Evolutionary conservation across 2,113 vertebrate species (phyloP).

Genomic region (Prionailurus bengalensis): DNA sequence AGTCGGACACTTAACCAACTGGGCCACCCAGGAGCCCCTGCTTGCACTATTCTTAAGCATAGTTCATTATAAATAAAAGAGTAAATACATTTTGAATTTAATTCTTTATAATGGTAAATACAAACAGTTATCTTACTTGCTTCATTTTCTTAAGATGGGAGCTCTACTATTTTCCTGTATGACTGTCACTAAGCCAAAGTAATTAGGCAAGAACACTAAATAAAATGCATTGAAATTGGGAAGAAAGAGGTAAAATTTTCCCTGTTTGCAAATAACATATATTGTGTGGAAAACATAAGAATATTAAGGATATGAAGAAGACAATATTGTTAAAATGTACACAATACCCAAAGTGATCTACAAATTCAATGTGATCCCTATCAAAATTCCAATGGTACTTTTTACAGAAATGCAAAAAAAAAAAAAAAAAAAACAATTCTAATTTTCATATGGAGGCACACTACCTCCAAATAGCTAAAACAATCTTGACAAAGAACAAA

Average conservation of each 20-base stretch:
- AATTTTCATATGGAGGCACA: too few relatives aligned
- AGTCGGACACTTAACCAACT: too few relatives aligned
- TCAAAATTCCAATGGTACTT: too few relatives aligned
- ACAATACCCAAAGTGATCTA: background rate
- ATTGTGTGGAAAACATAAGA: too few relatives aligned
- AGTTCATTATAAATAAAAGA: slow-evolving; percentile 18
- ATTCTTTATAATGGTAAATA: background rate
- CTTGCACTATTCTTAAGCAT: background rate
- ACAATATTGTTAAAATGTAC: background rate
- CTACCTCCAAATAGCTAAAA: too few relatives aligned
- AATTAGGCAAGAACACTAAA: background rate
- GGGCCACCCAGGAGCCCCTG: background rate
- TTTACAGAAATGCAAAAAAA: too few relatives aligned
- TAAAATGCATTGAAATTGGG: background rate
- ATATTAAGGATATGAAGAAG: too few relatives aligned
- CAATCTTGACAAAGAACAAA: background rate
- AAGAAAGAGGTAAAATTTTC: background rate
- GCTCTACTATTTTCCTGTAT: background rate
- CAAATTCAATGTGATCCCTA: too few relatives aligned
- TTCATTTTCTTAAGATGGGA: background rate
- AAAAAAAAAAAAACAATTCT: too few relatives aligned
- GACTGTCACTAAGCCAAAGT: background rate
- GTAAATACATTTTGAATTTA: background rate
- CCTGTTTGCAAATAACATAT: background rate
- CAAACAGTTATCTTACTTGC: background rate